Evolutionary conservation across 2,113 vertebrate genomes (phyloP), one percentile per base, ranked within the genome.

Genomic region (Candoia aspera): DNA sequence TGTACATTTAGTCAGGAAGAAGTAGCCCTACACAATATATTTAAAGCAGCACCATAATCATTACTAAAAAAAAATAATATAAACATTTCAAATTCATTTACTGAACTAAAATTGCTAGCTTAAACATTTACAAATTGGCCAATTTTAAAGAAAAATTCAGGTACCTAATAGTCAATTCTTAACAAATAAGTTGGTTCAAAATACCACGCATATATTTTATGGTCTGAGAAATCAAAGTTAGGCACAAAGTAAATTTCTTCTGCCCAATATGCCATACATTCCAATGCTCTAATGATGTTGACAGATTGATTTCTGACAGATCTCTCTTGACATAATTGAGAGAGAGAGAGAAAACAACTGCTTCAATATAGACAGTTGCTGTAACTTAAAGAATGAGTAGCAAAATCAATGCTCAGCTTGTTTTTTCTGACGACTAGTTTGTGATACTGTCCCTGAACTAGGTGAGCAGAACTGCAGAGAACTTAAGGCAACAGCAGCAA

Each of bases 61-160:
- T 19, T 17, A 73, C 68, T 33, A 33, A 73, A 73, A 33, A 37
- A 33, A 37, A 21, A 0, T 37, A 33, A 21, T 79, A 15, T 21
- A 79, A 79, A 9, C 46, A 19, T 89, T 91, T 17, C 89, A 54
- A 92, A 93, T 93, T 86, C 29, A 88, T 6, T 4, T 90, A 90
- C 4, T 59, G 90, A 21, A 84, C 79, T 92, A 1, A 64, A 92
- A 79, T 57, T 68, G 8, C 2, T 90, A 62, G 9, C 88, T 1
- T 37, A 79, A 23, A 87, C 90, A n/a, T 91, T 87, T 90, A 60
- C 0, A 17, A 54, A 57, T 23, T 84, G 12, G 1, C 23, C 73
- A 6, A 58, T 83, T 88, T 91, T 19, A 87, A n/a, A 58, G 2
- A 24, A n/a, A 24, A 62, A 57, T 17, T 12, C 21, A 86, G 64